phyloP scores from a whole-genome alignment of 1,140 invertebrate genomes.

The Euwallacea similis region DNA sequence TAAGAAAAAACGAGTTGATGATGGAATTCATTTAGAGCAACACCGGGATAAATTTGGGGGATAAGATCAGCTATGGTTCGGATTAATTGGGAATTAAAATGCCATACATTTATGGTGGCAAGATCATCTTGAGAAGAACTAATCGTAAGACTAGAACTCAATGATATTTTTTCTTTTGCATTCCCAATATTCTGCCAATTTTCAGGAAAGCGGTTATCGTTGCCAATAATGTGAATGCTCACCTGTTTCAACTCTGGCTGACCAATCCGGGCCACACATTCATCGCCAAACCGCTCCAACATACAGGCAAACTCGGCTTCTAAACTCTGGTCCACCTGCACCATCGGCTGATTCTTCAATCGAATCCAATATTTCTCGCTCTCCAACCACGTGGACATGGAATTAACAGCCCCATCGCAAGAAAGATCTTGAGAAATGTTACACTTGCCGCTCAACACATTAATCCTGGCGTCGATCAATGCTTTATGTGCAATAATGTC shows the following conservation, averaged over 20 bases:
- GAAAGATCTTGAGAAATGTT: conserved; percentile 26
- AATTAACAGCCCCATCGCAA: conserved; percentile 7
- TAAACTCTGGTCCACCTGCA: conserved; percentile 46
- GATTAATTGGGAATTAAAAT: too few species aligned
- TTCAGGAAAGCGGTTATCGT: too few species aligned
- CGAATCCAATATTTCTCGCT: conserved; percentile 42
- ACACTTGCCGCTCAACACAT: conserved; percentile 60
- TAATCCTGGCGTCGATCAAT: conserved; percentile 70
- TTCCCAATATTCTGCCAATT: too few species aligned
- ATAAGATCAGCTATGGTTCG: too few species aligned
- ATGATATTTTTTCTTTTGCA: too few species aligned
- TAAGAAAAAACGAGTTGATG: too few species aligned
- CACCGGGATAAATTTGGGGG: too few species aligned
- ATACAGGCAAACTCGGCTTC: conserved; percentile 51
- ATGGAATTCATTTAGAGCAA: too few species aligned
- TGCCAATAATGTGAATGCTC: too few species aligned
- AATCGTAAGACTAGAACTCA: too few species aligned
- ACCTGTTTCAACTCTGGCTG: conserved; percentile 45
- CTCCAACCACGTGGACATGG: conserved; percentile 41
- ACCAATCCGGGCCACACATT: conserved; percentile 30
- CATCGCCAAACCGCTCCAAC: conserved; percentile 42
- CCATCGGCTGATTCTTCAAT: conserved; percentile 43
- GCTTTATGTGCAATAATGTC: conserved; percentile 77
- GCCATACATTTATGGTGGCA: too few species aligned
- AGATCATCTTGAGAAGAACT: too few species aligned